Base-by-base conservation (phyloP, 2,113 vertebrate species). In the Archilochus colubris region DNA sequence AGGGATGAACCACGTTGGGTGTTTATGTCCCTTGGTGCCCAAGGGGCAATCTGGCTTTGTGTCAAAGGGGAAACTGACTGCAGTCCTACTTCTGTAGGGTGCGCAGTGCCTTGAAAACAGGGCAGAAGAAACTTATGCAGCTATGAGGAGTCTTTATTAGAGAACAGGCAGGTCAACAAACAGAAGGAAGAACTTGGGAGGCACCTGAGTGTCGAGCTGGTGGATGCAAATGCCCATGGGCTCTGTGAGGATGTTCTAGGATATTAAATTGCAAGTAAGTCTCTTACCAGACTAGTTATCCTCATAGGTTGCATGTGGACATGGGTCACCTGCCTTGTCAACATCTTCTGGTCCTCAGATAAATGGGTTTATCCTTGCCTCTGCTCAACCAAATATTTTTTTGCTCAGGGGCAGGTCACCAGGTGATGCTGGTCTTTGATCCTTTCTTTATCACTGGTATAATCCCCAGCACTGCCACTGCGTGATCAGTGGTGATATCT, bases 1-100 rank as follows among this genome's bases (percentile, higher is more conserved):
- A 48, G 62, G 84, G 23, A 79, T 3, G 1, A 73, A n/a, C 20
- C 50, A 43, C n/a, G 36, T 0, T 0, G 68, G 23, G 23, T 7
- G 3, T 20, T 8, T 7, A 1, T 12, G 46, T 74, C 76, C 53
- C 44, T 24, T 28, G 21, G 25, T 86, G 43, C 51, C 50, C 0
- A 0, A 50, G 33, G 12, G 16, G 6, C 27, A 55, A 28, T 3
- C 15, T 51, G 86, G 44, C 25, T 55, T 28, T 0, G 0, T n/a
- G 51, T 38, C 0, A 0, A 72, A 16, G 17, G 18, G 50, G 30
- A 64, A 88, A 63, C 18, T 27, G 22, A 38, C 59, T 24, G 30
- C 62, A 82, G 22, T 40, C 40, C 43, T 46, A 12, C 22, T 9
- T 54, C n/a, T 3, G 0, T 11, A 28, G 50, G 28, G 50, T 63